Evolutionary conservation across 2,888 invertebrate species (phyloP), one percentile per base, ranked within the genome.

Genomic region (Brachyopa scutellaris): DNA sequence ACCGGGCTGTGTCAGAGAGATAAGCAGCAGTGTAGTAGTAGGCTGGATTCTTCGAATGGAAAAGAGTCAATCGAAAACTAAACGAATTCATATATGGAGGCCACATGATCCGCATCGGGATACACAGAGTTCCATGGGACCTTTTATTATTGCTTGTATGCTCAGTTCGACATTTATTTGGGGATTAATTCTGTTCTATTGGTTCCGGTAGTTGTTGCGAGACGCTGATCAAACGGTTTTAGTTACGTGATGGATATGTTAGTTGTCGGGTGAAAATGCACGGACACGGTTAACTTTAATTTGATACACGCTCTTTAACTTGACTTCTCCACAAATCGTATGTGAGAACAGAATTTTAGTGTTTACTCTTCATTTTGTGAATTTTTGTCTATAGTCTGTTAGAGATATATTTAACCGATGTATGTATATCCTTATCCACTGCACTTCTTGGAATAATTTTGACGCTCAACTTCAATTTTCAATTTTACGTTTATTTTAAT

Each of bases 1-100:
- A 66, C 55, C 67, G 26, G 61, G 51, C 76, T 76, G 76, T 59
- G 59, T 67, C 36, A 36, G 66, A 36, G 33, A 59, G 76, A 76
- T 76, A 76, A 76, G 66, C 64, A 72, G 57, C 26, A 49, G 57
- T 13, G 11, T 17, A 31, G 23, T 3, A n/a, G n/a, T 33, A 9
- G 40, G 33, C 33, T 36, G 45, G 21, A 55, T 62, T 38, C 53
- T 51, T 62, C 11, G 49, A 57, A 17, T 33, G 36, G 29, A 47
- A 33, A 57, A 40, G 66, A 74, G 47, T 74, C 73, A 64, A 74
- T 74, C 42, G 55, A 74, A 66, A 45, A 13, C 33, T 36, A 29
- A 62, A 53, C 62, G 61, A 72, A 72, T 72, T 45, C 62, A 72
- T 61, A n/a, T n/a, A 72, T 21, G 33, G 45, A 6, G 45, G 17